Percentiles rank a stretch among this genome's conserved stretches.
Conservation (phyloP, 1,140 invertebrate genomes). For the Ceratina australensis region DNA sequence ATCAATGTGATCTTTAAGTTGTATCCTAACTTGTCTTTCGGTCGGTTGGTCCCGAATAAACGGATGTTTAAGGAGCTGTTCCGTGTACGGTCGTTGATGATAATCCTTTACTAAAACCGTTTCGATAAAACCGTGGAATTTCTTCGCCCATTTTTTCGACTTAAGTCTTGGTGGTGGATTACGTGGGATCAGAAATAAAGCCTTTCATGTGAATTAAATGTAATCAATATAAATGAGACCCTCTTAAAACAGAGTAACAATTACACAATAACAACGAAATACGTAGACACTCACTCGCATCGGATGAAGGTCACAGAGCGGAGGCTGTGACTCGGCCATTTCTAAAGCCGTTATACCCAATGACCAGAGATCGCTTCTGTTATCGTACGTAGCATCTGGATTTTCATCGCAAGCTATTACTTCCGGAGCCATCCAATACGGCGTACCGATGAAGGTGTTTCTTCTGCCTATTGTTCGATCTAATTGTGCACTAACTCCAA, state of each 20-base stretch:
- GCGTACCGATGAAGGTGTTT: slow-evolving; percentile 99
- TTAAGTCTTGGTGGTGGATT: slow-evolving; percentile 98
- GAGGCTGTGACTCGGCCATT: slow-evolving; percentile 99
- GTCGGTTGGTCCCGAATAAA: slow-evolving; percentile 99
- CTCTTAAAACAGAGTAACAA: neutral
- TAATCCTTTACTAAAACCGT: slow-evolving; percentile 98
- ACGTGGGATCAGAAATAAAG: slow-evolving; percentile 98
- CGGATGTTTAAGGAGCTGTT: slow-evolving; percentile 97
- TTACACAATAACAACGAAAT: neutral
- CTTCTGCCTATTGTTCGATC: slow-evolving; percentile 98
- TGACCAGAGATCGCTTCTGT: slow-evolving; percentile 99
- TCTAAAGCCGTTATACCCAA: slow-evolving; percentile 99
- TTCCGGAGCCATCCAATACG: slow-evolving; percentile 98
- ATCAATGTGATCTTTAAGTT: slow-evolving; percentile 99
- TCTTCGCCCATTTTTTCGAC: slow-evolving; percentile 99
- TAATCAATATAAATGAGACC: slow-evolving; percentile 23
- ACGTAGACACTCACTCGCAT: slow-evolving; percentile 87
- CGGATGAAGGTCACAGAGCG: slow-evolving; percentile 98
- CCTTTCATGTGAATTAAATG: slow-evolving; percentile 67
- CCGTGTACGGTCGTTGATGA: slow-evolving; percentile 98
- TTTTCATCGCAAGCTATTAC: slow-evolving; percentile 99
- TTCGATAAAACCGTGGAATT: slow-evolving; percentile 95
- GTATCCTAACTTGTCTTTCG: slow-evolving; percentile 97
- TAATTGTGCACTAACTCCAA: slow-evolving; percentile 99
- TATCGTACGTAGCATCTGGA: slow-evolving; percentile 99